Evolutionary conservation across 2,888 invertebrate genomes (phyloP), one percentile per base, ranked within the genome.

Genomic region (Drosophila neotestacea): DNA sequence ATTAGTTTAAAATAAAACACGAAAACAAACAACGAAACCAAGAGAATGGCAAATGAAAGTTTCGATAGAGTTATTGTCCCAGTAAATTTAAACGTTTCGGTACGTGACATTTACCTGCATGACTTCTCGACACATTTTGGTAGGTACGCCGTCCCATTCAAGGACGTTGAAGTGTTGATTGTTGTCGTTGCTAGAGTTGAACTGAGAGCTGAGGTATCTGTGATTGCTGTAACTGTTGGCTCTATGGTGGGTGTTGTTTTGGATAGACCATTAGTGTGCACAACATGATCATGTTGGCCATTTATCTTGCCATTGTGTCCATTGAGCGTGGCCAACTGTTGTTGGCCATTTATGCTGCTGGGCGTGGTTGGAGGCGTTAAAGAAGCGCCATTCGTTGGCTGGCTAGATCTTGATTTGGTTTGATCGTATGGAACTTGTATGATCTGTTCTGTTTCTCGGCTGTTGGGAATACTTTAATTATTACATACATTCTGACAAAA

Each of bases 111-210:
- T 92, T 92, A 92, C 93, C 92, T 92, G 92, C 91, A 92, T 91
- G 92, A 92, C 93, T 93, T 92, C 91, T 90, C 93, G 90, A 91
- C 92, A 90, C 87, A 90, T 91, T 92, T 92, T 92, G 92, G 91
- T 88, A 92, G 91, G 90, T 92, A 88, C 76, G 83, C 79, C 80
- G 84, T 60, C 81, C 76, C 83, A 84, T 87, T 87, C 72, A 75
- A 74, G 87, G 78, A 76, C 81, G 75, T 66, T 44, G 73, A 62
- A 38, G 36, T 61, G 61, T 59, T 72, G 66, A 42, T 47, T 54
- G 56, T 56, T 51, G 70, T 4, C 6, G 56, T 54, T 58, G 67
- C 50, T 64, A 70, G 41, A 60, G 71, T 47, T 47, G 64, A n/a
- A 54, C 36, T 62, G 42, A 62, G 6, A 47, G 64, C 56, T 52